Evolutionary conservation across 2,888 invertebrate genomes (phyloP).

Genomic region (Fissipunctia ypsillon): DNA sequence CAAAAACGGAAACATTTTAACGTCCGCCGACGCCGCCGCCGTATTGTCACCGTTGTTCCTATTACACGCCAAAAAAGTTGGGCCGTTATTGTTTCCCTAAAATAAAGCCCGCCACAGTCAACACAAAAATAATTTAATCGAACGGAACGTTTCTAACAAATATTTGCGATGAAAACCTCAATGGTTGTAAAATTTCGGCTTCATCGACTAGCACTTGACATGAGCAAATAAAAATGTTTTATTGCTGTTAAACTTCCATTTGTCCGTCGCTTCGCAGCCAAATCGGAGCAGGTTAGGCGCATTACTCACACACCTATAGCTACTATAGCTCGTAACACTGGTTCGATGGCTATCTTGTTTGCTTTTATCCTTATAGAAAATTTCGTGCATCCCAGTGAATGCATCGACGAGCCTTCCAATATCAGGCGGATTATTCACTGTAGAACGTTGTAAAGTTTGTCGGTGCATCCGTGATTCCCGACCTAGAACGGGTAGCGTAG

Average conservation of each 20-base stretch:
- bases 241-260: conserved; percentile 75
- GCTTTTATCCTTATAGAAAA: conserved; percentile 91
- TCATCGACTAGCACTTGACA: conserved; percentile 76
- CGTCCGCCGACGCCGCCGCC: conserved; percentile 76
- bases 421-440: conserved; percentile 87
- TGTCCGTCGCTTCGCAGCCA: conserved; percentile 68
- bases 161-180: conserved; percentile 77
- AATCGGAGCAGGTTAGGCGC: conserved; percentile 68
- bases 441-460: conserved; percentile 85
- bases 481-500: conserved; percentile 71
- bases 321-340: conserved; percentile 79
- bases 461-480: conserved; percentile 68
- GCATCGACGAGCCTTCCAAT: conserved; percentile 89
- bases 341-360: conserved; percentile 89
- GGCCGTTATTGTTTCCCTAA: conserved; percentile 69
- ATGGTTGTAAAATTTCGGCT: conserved; percentile 77
- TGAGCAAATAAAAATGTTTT: conserved; percentile 79
- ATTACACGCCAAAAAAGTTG: conserved; percentile 82
- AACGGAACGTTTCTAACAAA: conserved; percentile 73
- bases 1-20: conserved; percentile 89
- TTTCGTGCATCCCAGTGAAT: conserved; percentile 89
- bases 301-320: conserved; percentile 66
- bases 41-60: conserved; percentile 82
- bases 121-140: conserved; percentile 74
- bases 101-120: conserved; percentile 66